Conservation (phyloP, 2,797 vertebrate genomes). For the Malurus splendens region DNA sequence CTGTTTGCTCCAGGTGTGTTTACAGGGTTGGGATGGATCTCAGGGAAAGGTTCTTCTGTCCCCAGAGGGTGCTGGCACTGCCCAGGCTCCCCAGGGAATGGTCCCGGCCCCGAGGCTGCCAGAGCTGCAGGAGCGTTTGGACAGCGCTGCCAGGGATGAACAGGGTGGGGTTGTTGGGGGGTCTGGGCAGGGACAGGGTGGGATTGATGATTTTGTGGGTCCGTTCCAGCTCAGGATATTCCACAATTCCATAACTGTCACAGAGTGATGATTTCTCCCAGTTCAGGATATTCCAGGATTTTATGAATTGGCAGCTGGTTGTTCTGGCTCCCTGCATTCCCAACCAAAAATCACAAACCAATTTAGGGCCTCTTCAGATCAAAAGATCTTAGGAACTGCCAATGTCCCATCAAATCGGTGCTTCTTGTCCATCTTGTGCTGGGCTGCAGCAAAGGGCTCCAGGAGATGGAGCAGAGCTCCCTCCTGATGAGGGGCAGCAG, state of each 20-base stretch:
- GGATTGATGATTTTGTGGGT: fast-evolving
- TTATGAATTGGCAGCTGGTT: background rate
- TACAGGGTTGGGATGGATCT: background rate
- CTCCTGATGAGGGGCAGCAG: background rate
- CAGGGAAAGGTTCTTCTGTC: background rate
- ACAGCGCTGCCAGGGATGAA: background rate
- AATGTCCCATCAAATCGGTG: fast-evolving
- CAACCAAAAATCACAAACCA: background rate
- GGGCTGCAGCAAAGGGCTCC: background rate
- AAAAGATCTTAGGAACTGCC: background rate
- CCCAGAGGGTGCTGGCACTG: background rate
- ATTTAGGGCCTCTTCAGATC: background rate
- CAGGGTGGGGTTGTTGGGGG: background rate
- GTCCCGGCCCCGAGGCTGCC: background rate
- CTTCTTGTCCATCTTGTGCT: background rate
- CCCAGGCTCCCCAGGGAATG: background rate
- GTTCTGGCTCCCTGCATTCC: background rate
- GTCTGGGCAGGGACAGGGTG: background rate
- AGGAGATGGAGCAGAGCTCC: background rate
- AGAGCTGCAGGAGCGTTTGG: background rate
- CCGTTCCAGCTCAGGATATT: background rate
- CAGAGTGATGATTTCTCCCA: no score
- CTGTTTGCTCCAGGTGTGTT: background rate
- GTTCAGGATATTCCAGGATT: background rate
- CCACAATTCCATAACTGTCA: no score